Evolutionary conservation across 2,888 invertebrate genomes (phyloP), one percentile per base, ranked within the genome.

Genomic region (Cerceris rybyensis): DNA sequence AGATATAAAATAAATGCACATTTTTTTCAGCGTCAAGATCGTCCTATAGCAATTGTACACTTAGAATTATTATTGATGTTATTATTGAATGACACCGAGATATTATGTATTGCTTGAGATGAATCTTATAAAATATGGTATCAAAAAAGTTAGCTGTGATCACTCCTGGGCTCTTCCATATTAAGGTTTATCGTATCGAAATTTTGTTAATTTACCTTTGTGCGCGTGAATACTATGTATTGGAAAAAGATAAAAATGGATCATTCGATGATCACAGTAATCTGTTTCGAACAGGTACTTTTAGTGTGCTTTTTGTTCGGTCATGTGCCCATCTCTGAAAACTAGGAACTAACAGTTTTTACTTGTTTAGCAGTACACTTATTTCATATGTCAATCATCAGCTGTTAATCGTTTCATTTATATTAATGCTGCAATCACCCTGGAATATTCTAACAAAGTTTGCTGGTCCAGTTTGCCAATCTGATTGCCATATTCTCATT

Each of bases 311-410:
- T 86, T 46, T 85, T 83, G 81, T 85, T 86, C 83, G 81, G 75
- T 87, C 75, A 84, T 86, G 82, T 88, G 86, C 88, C 88, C 84
- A 88, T 88, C 83, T 85, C 70, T 72, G 82, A 85, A 84, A 86
- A 85, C 86, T 86, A 89, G 87, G 86, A 91, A 88, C 88, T 88
- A 86, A 85, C 79, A 82, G 81, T 83, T 85, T 84, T 83, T 76
- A 85, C 79, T 84, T 85, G 84, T 84, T 81, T 78, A 78, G 54
- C 69, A 70, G 79, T 74, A 75, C 55, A 63, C 67, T 79, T 83
- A 78, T 60, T 7, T 72, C 49, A 49, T 65, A 70, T 61, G 61
- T 78, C 67, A 83, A 73, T 80, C 77, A 46, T 70, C 66, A 65
- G 79, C 17, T 78, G 66, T 70, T 79, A 64, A 60, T 72, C 60